Evolutionary conservation across 2,113 vertebrate genomes (phyloP).

Genomic region (Trematocara marginatum): DNA sequence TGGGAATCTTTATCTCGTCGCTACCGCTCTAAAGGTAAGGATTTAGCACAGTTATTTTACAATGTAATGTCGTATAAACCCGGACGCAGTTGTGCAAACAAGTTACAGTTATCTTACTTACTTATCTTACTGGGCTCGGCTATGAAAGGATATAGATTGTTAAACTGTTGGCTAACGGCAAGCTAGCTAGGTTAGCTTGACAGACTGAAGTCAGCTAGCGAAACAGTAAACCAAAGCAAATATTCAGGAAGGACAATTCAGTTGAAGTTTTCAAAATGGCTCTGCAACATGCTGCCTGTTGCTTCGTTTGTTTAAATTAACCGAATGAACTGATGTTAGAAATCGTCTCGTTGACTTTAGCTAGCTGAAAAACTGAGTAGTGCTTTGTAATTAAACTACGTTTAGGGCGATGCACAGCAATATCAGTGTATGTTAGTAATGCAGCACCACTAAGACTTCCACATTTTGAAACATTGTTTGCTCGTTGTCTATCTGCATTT

Average conservation of each 20-base stretch:
- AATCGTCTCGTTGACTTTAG: background rate
- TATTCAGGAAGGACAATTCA: background rate
- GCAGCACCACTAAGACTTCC: background rate
- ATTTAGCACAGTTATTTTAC: background rate
- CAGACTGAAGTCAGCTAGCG: background rate
- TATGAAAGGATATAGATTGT: background rate
- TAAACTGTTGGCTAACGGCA: background rate
- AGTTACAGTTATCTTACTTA: background rate
- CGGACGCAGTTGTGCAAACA: background rate
- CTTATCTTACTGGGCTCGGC: background rate
- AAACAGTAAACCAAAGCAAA: background rate
- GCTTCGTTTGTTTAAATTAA: background rate
- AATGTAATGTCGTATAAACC: fast-evolving
- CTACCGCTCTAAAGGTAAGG: constrained; percentile 16
- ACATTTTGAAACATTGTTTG: background rate
- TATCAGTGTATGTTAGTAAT: background rate
- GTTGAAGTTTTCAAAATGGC: fast-evolving
- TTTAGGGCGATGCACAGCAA: background rate
- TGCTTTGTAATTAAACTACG: background rate
- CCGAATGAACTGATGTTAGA: background rate
- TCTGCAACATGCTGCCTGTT: background rate
- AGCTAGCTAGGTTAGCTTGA: constrained; percentile 26
- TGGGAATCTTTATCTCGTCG: background rate
- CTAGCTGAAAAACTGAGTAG: background rate
- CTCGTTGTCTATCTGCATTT: background rate